Percentiles rank a stretch among this genome's conserved stretches.
Conservation (phyloP, 1,140 invertebrate genomes). For the Papilio xuthus region DNA sequence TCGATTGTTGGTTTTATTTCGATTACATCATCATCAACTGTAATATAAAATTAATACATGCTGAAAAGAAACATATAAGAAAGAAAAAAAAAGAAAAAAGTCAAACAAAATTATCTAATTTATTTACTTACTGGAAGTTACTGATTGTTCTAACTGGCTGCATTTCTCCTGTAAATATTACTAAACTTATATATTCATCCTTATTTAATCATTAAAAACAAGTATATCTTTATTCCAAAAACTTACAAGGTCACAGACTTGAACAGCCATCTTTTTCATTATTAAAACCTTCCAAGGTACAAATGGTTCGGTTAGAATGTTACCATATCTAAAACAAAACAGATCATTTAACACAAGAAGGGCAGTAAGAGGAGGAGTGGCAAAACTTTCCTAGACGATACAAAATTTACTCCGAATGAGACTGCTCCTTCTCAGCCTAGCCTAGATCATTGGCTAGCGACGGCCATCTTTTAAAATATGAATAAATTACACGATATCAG, state of each 20-base stretch:
- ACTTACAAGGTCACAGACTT: slow-evolving; percentile 65
- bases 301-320: slow-evolving; percentile 50
- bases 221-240: not conserved
- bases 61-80: too few species aligned
- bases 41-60: not conserved
- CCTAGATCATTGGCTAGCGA: too few species aligned
- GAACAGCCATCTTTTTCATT: slow-evolving; percentile 45
- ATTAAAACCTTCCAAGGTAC: slow-evolving; percentile 56
- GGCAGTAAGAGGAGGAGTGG: too few species aligned
- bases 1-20: slow-evolving; percentile 65
- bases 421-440: too few species aligned
- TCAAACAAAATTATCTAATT: too few species aligned
- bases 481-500: too few species aligned
- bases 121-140: slow-evolving; percentile 29
- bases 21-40: slow-evolving; percentile 59
- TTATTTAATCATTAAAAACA: slow-evolving; percentile 9
- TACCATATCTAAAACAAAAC: slow-evolving; percentile 53
- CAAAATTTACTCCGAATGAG: too few species aligned
- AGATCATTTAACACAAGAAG: not conserved
- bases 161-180: not conserved
- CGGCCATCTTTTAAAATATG: too few species aligned
- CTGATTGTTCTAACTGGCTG: not conserved
- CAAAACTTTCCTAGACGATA: too few species aligned
- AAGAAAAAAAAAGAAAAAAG: slow-evolving; percentile 20
- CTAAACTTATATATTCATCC: too few species aligned